Conservation (phyloP, 2,113 vertebrate genomes). For the Mormoops blainvillei region DNA sequence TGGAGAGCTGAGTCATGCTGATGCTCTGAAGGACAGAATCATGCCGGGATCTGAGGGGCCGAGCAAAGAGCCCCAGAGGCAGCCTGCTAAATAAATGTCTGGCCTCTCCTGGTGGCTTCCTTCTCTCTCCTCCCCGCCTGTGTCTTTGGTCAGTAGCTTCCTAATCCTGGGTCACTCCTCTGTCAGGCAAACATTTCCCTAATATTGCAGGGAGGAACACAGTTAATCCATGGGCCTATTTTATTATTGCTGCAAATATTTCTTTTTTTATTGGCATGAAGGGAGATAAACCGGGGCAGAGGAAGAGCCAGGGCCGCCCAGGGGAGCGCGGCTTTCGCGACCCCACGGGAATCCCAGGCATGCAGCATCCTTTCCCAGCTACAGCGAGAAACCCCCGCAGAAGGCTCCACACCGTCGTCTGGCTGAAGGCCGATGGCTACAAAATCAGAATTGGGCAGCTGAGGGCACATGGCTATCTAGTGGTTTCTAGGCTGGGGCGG, state of each 20-base stretch:
- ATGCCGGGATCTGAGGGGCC: not conserved
- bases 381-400: not conserved
- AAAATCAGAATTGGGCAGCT: not conserved
- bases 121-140: no score
- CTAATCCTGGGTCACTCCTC: not conserved
- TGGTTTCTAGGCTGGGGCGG: not conserved
- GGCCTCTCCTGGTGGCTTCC: rapidly evolving
- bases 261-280: not conserved
- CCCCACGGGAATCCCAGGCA: not conserved
- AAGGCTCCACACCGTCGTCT: not conserved
- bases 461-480: not conserved
- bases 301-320: not conserved
- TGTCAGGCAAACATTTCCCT: not conserved
- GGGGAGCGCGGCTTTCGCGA: not conserved
- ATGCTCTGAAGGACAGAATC: rapidly evolving
- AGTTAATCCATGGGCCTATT: not conserved
- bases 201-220: not conserved
- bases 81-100: rapidly evolving
- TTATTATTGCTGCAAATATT: constrained; percentile 4
- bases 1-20: not conserved
- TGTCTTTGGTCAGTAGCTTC: not conserved
- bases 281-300: not conserved
- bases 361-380: not conserved
- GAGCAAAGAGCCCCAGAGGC: not conserved
- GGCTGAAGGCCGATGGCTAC: not conserved